A percentile compares a stretch with the other conserved stretches of the same genome.
Evolutionary conservation across 2,888 invertebrate species (phyloP).

Genomic region (Cephalotes varians): DNA sequence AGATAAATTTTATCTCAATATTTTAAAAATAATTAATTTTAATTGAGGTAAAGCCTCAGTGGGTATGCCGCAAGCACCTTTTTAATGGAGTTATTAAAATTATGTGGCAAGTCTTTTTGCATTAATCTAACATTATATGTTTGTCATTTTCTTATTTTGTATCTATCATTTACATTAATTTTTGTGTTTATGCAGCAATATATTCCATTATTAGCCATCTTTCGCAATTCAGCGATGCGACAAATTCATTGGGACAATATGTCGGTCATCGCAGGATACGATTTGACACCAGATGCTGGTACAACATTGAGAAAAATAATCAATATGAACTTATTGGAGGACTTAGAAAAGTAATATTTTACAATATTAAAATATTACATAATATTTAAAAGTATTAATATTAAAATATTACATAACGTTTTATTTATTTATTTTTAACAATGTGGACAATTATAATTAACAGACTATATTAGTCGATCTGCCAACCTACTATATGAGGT

Average conservation of each 20-base stretch:
- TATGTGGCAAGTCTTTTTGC: not conserved
- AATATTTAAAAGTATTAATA: no score
- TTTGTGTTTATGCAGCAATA: not conserved
- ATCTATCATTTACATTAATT: not conserved
- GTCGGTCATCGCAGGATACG: not conserved
- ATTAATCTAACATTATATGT: not conserved
- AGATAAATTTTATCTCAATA: no score
- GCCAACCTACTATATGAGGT: no score
- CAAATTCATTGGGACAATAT: slow-evolving; percentile 8
- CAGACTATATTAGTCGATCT: no score
- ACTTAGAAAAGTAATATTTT: slow-evolving; percentile 10
- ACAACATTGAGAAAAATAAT: slow-evolving; percentile 1
- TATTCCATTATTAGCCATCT: not conserved
- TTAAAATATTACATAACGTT: no score
- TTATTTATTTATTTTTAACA: no score
- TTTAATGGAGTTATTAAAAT: not conserved
- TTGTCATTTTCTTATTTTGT: not conserved
- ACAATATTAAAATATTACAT: no score
- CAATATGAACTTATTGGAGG: not conserved
- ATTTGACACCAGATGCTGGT: not conserved
- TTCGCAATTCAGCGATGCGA: not conserved
- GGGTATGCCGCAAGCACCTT: no score
- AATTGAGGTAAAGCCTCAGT: no score
- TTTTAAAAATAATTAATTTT: no score
- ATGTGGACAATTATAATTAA: no score